Percentiles rank a stretch among this genome's conserved stretches.
phyloP scores from a whole-genome alignment of 2,113 vertebrate species.

The Reinhardtius hippoglossoides region DNA sequence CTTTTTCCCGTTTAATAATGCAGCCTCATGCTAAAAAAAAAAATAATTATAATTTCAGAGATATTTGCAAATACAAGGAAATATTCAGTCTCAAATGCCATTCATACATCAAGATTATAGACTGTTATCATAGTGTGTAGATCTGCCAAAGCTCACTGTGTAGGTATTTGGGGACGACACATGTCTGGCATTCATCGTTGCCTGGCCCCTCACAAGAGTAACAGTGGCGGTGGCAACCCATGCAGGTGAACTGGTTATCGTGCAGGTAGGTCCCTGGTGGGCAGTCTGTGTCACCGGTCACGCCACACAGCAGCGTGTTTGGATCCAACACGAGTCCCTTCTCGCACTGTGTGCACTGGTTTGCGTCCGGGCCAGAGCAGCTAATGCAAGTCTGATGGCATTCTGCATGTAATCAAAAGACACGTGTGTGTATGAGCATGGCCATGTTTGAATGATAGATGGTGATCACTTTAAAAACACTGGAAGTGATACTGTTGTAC shows the following conservation, averaged over 20 bases:
- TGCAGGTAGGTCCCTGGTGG: constrained; percentile 80
- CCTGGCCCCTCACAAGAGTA: constrained; percentile 77
- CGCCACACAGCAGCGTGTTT: constrained; percentile 79
- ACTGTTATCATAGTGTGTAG: too few species aligned
- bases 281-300: constrained; percentile 80
- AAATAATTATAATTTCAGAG: too few species aligned
- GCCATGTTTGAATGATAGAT: too few species aligned
- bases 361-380: constrained; percentile 78
- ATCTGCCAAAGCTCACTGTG: constrained; percentile 71
- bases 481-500: neutral
- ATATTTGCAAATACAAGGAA: neutral
- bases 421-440: neutral
- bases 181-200: constrained; percentile 75
- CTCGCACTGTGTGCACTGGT: constrained; percentile 83
- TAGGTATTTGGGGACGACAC: constrained; percentile 74
- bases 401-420: constrained; percentile 59
- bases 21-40: too few species aligned
- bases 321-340: constrained; percentile 79
- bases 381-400: constrained; percentile 83
- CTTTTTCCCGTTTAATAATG: too few species aligned
- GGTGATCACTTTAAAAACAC: neutral
- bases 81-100: neutral
- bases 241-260: constrained; percentile 82
- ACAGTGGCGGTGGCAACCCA: constrained; percentile 77
- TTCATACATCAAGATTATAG: too few species aligned